Base-by-base conservation (phyloP, 2,888 invertebrate species). In the Drosophila multiciliata region DNA sequence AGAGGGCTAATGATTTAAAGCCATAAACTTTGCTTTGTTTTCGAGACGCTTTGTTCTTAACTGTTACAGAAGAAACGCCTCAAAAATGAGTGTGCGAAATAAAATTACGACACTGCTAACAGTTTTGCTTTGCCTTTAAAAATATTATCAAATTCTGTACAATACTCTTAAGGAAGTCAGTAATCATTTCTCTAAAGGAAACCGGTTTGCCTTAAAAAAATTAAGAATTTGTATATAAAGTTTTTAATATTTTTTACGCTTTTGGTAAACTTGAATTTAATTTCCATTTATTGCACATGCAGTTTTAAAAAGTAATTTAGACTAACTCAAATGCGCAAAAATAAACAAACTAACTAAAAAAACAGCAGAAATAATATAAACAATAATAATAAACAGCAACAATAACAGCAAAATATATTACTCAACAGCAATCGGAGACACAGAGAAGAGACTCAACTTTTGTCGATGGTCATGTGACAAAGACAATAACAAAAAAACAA, bases 241-340 rank as follows among this genome's bases (percentile, higher is more conserved):
- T 0, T 66, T 75, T 50, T 49, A 40, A 36, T 20, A 32, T 50
- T 38, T 55, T 32, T 4, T 48, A 58, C 1, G 38, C 29, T 48
- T 61, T 62, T 58, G 35, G 42, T 32, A 49, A 61, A 38, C 26
- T 42, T 52, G 23, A 42, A 40, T 36, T 48, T 26, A 50, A 52
- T 58, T 45, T 50, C 63, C 63, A 64, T 23, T 58, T 55, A 60
- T 36, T 82, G 76, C 83, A 59, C 15, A 20, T 42, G 55, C 40
- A 64, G 8, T 60, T 78, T 84, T 89, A 72, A 89, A 89, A 84
- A 85, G 88, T 85, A 73, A 87, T 82, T 87, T 64, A 63, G 48
- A 70, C 33, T 23, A 48, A 40, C 29, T 42, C 54, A 72, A 58
- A 73, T 69, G 63, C 49, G 57, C 59, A 86, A 84, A 76, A 48